phyloP scores from a whole-genome alignment of 2,113 vertebrate genomes.

The Hippocampus mohnikei region DNA sequence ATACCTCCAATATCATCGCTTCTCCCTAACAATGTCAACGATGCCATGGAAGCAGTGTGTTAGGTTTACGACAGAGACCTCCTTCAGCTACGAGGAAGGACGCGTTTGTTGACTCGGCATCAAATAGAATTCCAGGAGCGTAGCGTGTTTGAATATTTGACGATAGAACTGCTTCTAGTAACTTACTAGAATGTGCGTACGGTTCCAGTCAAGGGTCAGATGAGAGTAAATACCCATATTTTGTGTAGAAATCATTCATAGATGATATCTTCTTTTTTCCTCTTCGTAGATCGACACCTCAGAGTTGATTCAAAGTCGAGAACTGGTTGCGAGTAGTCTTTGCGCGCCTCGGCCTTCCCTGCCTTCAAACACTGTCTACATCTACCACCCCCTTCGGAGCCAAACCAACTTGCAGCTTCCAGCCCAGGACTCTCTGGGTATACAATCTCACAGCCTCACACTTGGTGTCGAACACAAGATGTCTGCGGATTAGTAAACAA shows the following conservation, averaged over 20 bases:
- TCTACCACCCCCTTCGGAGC: constrained; percentile 86
- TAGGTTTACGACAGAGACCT: too few relatives aligned
- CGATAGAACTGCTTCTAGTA: background rate
- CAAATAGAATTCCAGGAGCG: too few relatives aligned
- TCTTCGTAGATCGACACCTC: constrained; percentile 83
- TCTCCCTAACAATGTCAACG: too few relatives aligned
- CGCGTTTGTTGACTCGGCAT: too few relatives aligned
- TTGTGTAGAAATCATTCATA: background rate
- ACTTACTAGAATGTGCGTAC: background rate
- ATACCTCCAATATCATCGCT: too few relatives aligned
- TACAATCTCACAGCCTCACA: background rate
- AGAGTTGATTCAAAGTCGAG: constrained; percentile 89
- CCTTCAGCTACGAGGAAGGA: too few relatives aligned
- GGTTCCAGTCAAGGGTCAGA: background rate
- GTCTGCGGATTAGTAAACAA: background rate
- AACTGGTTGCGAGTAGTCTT: constrained; percentile 86
- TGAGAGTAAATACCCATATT: background rate
- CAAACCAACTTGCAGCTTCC: constrained; percentile 66
- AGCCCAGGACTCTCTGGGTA: constrained; percentile 59
- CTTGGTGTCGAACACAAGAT: background rate
- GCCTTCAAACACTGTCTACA: constrained; percentile 91
- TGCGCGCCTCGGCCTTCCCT: constrained; percentile 82
- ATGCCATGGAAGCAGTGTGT: too few relatives aligned
- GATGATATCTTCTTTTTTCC: background rate
- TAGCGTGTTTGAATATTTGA: too few relatives aligned